Evolutionary conservation across 2,888 invertebrate genomes (phyloP).

Genomic region (Erebia epiphron): DNA sequence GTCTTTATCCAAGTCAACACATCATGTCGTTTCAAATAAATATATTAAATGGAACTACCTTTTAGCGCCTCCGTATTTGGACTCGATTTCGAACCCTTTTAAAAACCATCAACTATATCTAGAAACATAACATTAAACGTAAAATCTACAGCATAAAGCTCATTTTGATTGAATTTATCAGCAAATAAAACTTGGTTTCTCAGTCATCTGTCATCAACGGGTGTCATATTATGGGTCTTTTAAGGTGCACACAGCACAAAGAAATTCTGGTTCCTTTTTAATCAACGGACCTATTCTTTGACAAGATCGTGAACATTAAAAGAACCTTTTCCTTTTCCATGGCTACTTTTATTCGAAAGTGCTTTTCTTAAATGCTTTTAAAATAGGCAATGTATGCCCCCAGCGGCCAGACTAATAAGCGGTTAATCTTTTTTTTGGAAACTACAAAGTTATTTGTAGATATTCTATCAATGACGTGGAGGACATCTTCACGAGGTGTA

Average conservation of each 20-base stretch:
- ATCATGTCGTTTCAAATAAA: slow-evolving; percentile 50
- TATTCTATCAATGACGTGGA: slow-evolving; percentile 43
- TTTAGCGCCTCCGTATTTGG: slow-evolving; percentile 76
- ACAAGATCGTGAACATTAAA: slow-evolving; percentile 12
- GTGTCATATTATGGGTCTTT: slow-evolving; percentile 70
- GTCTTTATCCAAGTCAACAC: slow-evolving; percentile 62
- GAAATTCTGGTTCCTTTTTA: slow-evolving; percentile 54
- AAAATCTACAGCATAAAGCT: slow-evolving; percentile 35
- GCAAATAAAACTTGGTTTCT: slow-evolving; percentile 36
- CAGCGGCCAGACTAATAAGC: not conserved
- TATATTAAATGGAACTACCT: slow-evolving; percentile 62
- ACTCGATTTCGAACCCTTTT: slow-evolving; percentile 55
- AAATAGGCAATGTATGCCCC: slow-evolving; percentile 18
- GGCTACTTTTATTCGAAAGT: slow-evolving; percentile 23
- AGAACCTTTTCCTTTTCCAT: slow-evolving; percentile 27
- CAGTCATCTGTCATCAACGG: slow-evolving; percentile 74
- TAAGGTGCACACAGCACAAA: slow-evolving; percentile 47
- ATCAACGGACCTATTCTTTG: slow-evolving; percentile 48
- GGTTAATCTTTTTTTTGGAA: slow-evolving; percentile 2
- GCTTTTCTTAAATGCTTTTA: not conserved
- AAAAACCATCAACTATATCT: slow-evolving; percentile 13
- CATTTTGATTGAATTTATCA: slow-evolving; percentile 31
- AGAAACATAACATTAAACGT: slow-evolving; percentile 35
- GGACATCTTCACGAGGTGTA: slow-evolving; percentile 45
- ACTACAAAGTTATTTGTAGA: slow-evolving; percentile 28